Base-by-base conservation (phyloP, 2,888 invertebrate genomes). In the Achlya flavicornis region DNA sequence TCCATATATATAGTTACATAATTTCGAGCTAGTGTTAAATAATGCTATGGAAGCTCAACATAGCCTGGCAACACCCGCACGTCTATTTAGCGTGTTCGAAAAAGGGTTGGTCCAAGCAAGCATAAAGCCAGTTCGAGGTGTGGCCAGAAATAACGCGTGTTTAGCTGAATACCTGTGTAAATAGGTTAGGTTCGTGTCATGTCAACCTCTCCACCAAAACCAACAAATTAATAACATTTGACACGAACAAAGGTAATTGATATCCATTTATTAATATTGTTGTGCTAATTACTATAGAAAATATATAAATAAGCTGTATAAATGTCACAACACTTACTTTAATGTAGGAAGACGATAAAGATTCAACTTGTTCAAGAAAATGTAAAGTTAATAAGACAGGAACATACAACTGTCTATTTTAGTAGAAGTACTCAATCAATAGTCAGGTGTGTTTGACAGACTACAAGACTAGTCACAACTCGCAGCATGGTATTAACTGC, bases 141-240 rank as follows among this genome's bases (percentile, higher is more conserved):
- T 77, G 86, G 81, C 78, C 70, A 62, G 68, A 75, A 71, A 70
- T 74, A 77, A 71, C 76, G 76, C 75, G 74, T 79, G 77, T 77
- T 71, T 72, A 71, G 64, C 72, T 73, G 78, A 80, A 78, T 77
- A 77, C 76, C 71, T 43, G 65, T 69, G 71, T 75, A 85, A 83
- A 83, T 86, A 82, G 87, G 89, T 87, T 83, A 84, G 83, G 76
- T 76, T 79, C 76, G 79, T 83, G 81, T 79, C 80, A 79, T 76
- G 75, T 73, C 73, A 69, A 66, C 75, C 70, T 76, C 74, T 74
- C 72, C 66, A 78, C 74, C 67, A 76, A 77, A 79, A 80, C 74
- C 78, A 72, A 71, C 75, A 69, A 74, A 78, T 69, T 81, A 80
- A 85, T 80, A 80, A 83, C 76, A 74, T 77, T 75, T 77, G 76